These are phyloP conservation scores for Hypsibius dujardini DNA, from an alignment of 1,140 invertebrate genomes.

Conservation along the genomic window DNA sequence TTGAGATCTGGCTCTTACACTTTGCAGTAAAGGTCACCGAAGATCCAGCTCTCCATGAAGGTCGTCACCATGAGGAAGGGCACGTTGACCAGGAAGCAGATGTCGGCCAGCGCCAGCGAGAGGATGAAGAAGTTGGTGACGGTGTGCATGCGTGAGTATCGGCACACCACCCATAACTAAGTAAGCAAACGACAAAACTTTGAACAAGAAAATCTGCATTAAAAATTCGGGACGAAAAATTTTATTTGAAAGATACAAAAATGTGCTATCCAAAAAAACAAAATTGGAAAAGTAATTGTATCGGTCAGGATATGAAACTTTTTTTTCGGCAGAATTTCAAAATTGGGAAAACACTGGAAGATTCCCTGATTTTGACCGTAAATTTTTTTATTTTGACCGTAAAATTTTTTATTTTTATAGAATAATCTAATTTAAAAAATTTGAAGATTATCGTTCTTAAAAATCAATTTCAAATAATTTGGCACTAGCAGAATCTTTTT, in stretches of 20 bases:
- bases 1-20: neutral
- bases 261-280: neutral
- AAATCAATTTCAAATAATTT: neutral
- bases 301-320: no score
- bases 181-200: neutral
- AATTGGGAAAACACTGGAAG: neutral
- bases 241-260: neutral
- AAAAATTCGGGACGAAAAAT: neutral
- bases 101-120: conserved; percentile 24
- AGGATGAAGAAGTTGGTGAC: conserved; percentile 16
- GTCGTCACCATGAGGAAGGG: conserved; percentile 4
- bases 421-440: neutral
- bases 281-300: no score
- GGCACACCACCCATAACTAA: neutral
- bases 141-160: conserved; percentile 5
- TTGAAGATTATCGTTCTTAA: neutral
- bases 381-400: neutral
- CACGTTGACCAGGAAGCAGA: conserved; percentile 22
- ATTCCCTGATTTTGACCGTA: neutral
- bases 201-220: neutral
- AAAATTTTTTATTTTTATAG: neutral
- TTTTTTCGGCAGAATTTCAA: neutral
- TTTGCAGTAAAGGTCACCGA: conserved; percentile 1
- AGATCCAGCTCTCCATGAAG: neutral
- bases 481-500: neutral